Conservation (phyloP, 2,113 vertebrate genomes). For the Drymodes brunneopygia region DNA sequence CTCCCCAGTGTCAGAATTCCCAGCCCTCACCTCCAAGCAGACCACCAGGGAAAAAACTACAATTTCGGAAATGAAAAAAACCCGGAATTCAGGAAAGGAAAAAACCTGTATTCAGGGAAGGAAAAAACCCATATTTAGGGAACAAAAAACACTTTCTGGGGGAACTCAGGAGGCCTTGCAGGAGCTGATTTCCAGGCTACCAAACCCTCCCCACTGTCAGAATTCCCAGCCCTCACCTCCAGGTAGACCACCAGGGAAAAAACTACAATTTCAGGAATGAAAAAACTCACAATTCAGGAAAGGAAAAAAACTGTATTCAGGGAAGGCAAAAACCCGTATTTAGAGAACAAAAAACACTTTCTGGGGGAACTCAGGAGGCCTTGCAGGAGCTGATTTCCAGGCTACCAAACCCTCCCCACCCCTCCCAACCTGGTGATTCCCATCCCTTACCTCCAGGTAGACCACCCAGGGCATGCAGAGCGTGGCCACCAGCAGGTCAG, state of each 20-base stretch:
- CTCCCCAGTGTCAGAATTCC: too few species aligned
- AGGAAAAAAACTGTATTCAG: rapidly evolving
- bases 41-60: rapidly evolving
- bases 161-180: too few species aligned
- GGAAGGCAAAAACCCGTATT: background rate
- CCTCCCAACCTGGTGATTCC: too few species aligned
- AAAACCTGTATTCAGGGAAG: rapidly evolving
- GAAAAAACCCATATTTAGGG: background rate
- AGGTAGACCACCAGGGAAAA: too few species aligned
- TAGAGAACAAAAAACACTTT: background rate
- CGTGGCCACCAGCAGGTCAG: conserved; percentile 91
- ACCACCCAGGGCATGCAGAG: conserved; percentile 98
- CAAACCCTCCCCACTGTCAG: too few species aligned
- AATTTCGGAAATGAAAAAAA: background rate
- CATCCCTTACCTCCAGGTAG: conserved; percentile 85
- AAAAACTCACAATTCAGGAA: background rate
- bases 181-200: too few species aligned
- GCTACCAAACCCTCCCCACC: background rate
- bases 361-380: too few species aligned
- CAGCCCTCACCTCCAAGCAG: too few species aligned
- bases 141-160: too few species aligned
- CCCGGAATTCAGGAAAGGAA: rapidly evolving
- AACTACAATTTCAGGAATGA: background rate
- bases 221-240: too few species aligned
- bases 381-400: background rate